Percentiles rank a stretch among this genome's conserved stretches.
These are phyloP conservation scores for Poeciliopsis presidionis DNA, from an alignment of 2,797 vertebrate genomes.

Conservation along the genomic window DNA sequence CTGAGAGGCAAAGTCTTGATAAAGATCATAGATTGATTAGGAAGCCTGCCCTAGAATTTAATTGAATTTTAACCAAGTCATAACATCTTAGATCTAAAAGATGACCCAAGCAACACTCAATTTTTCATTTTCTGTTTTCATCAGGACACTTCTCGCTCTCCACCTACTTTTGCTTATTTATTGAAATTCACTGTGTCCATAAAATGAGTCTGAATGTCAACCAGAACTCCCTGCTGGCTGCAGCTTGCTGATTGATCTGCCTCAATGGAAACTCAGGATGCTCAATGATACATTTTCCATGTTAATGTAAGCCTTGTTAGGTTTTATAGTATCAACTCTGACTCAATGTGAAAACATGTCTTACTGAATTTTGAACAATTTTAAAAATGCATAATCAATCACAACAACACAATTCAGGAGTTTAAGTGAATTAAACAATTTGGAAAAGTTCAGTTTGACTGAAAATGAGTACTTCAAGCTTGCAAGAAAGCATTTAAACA, in stretches of 20 bases:
- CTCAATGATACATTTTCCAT: slow-evolving; percentile 4
- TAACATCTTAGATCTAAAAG: slow-evolving; percentile 82
- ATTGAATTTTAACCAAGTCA: slow-evolving; percentile 87
- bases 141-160: slow-evolving; percentile 30
- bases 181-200: slow-evolving; percentile 65
- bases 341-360: not conserved
- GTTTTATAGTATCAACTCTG: not conserved
- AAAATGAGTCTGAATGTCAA: slow-evolving; percentile 70
- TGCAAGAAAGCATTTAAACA: not conserved
- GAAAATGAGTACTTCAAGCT: not conserved
- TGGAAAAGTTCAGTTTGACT: not conserved
- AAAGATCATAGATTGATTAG: slow-evolving; percentile 84
- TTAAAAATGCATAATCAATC: not conserved
- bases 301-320: slow-evolving; percentile 1
- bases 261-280: slow-evolving; percentile 12
- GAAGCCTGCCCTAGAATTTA: slow-evolving; percentile 82
- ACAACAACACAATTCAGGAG: not conserved
- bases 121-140: slow-evolving; percentile 69
- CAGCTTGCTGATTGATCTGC: slow-evolving; percentile 31
- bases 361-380: not conserved
- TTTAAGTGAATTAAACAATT: not conserved
- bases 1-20: slow-evolving; percentile 80
- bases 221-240: slow-evolving; percentile 18
- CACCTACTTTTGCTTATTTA: slow-evolving; percentile 44
- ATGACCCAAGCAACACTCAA: slow-evolving; percentile 76